Base-by-base conservation (phyloP, 2,113 vertebrate genomes). In the Egretta garzetta region DNA sequence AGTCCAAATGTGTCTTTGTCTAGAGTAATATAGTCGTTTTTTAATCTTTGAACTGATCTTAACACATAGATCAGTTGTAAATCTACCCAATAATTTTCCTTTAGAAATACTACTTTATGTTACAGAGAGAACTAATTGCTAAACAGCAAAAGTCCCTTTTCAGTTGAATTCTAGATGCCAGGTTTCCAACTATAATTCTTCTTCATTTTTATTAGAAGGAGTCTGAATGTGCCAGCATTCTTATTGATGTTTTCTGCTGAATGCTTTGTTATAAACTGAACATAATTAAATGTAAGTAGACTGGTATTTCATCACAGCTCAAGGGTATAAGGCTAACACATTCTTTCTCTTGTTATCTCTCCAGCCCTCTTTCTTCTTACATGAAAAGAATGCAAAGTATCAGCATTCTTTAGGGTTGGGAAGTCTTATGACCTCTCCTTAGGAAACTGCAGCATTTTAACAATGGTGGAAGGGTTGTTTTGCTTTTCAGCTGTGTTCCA, bases 281-380 rank as follows among this genome's bases (percentile, higher is more conserved):
- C 91, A 80, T 95, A 97, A 97, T 97, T 97, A 97, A 96, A 96
- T 95, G 74, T 88, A 95, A 86, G 87, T 94, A 94, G 71, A 76
- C 77, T 93, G 80, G 79, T 91, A 89, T 96, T 98, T 96, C 85
- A 97, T 97, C 93, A 96, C 64, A 95, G 89, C 95, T 97, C 93
- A 94, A 95, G 86, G 92, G 56, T 95, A 92, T 94, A 79, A 94
- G 85, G 74, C 90, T 90, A 94, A 86, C 70, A 75, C 91, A 94
- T 95, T 96, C 32, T 96, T 91, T 91, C 71, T 96, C 66, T 60
- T 93, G 86, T 88, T 96, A 92, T 96, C 96, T 92, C 45, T 84
- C 26, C 73, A 75, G 30, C 88, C 72, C 59, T 67, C 63, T 85
- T 95, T 87, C 58, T 96, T 87, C 75, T 80, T 88, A 86, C 93